Percentiles rank a stretch among this genome's conserved stretches.
phyloP scores from a whole-genome alignment of 1,140 invertebrate genomes.

The Rhagoletis pomonella region DNA sequence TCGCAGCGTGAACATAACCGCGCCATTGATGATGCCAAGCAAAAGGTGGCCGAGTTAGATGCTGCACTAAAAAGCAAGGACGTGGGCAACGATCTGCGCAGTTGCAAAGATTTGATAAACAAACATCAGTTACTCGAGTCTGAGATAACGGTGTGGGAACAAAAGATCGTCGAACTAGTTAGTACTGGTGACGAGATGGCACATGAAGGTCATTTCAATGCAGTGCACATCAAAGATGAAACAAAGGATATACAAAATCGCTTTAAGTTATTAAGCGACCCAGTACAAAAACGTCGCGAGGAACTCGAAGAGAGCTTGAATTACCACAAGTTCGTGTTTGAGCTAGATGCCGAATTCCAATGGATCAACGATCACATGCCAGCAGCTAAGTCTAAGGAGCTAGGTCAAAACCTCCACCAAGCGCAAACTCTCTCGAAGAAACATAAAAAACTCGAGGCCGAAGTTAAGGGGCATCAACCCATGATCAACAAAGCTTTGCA shows the following conservation, averaged over 20 bases:
- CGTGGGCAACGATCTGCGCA: conserved; percentile 88
- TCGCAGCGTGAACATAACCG: conserved; percentile 73
- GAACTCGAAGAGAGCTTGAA: conserved; percentile 89
- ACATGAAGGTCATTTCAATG: conserved; percentile 95
- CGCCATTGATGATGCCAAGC: conserved; percentile 86
- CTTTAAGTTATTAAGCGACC: conserved; percentile 79
- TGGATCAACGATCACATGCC: conserved; percentile 95
- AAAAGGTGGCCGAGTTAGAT: conserved; percentile 87
- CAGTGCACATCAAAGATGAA: conserved; percentile 86
- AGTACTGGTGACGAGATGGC: conserved; percentile 91
- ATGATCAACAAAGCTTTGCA: conserved; percentile 88
- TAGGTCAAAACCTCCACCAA: conserved; percentile 91
- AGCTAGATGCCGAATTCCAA: conserved; percentile 93
- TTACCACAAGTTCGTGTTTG: conserved; percentile 94
- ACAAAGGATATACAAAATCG: conserved; percentile 84
- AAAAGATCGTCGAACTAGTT: conserved; percentile 84
- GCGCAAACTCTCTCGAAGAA: conserved; percentile 95
- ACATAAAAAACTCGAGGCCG: conserved; percentile 92
- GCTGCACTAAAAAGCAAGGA: conserved; percentile 85
- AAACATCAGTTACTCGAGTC: conserved; percentile 89
- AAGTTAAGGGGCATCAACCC: conserved; percentile 87
- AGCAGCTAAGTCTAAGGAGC: conserved; percentile 83
- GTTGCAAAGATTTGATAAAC: conserved; percentile 91
- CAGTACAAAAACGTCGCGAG: conserved; percentile 81
- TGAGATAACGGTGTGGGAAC: conserved; percentile 86